Evolutionary conservation across 2,888 invertebrate species (phyloP).

Genomic region (Oligia fasciuncula): DNA sequence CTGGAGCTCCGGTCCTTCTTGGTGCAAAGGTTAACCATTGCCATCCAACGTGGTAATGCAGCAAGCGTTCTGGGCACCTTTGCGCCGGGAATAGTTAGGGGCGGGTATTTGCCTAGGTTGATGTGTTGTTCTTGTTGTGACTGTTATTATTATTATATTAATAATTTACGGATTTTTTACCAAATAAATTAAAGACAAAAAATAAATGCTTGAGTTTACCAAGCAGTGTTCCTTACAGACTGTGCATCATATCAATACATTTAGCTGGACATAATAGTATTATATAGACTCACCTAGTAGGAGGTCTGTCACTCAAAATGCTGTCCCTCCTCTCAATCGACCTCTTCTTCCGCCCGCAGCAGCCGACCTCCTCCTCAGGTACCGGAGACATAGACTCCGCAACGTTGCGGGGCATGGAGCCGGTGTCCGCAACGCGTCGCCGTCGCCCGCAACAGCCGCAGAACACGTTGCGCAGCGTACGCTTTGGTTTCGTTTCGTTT

Average conservation of each 20-base stretch:
- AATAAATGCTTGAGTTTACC: not conserved
- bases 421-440: slow-evolving; percentile 74
- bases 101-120: too few relatives aligned
- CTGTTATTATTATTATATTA: too few relatives aligned
- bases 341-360: slow-evolving; percentile 84
- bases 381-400: slow-evolving; percentile 72
- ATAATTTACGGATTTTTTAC: too few relatives aligned
- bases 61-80: too few relatives aligned
- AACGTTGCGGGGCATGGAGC: slow-evolving; percentile 63
- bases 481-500: slow-evolving; percentile 84
- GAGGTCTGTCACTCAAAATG: slow-evolving; percentile 87
- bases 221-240: not conserved
- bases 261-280: not conserved
- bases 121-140: too few relatives aligned
- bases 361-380: slow-evolving; percentile 79
- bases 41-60: too few relatives aligned
- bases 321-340: slow-evolving; percentile 89
- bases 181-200: not conserved
- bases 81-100: too few relatives aligned
- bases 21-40: too few relatives aligned
- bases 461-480: slow-evolving; percentile 86
- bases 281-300: slow-evolving; percentile 59
- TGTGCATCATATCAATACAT: not conserved
- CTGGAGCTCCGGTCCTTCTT: too few relatives aligned
- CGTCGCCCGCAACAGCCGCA: slow-evolving; percentile 82